Percentiles rank a stretch among this genome's conserved stretches.
These are phyloP conservation scores for Heterodera schachtii DNA, from an alignment of 1,140 invertebrate genomes.

Conservation along the genomic window DNA sequence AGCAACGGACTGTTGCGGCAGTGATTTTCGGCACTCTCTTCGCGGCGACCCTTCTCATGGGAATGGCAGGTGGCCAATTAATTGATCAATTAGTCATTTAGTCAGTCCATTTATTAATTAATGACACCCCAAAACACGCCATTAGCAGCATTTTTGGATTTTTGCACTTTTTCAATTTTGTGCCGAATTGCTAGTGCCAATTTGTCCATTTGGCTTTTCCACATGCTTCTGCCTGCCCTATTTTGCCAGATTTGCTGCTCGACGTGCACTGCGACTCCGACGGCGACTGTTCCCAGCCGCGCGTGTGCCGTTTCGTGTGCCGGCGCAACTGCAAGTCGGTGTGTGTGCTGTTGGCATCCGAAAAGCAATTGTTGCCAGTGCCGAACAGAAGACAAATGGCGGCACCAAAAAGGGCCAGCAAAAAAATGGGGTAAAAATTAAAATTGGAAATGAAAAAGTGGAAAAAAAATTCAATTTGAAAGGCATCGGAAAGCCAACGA, in stretches of 20 bases:
- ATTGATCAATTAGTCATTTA: too few species aligned
- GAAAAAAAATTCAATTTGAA: neutral
- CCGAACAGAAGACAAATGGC: conserved; percentile 6
- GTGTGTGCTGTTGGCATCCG: neutral
- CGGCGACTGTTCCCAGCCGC: conserved; percentile 19
- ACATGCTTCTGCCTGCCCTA: neutral
- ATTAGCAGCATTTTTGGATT: too few species aligned
- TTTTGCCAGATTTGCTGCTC: neutral
- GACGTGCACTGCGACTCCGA: conserved; percentile 25
- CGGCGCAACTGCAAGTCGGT: conserved; percentile 31
- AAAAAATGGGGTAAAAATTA: conserved; percentile 7
- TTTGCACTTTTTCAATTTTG: too few species aligned
- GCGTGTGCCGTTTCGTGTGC: conserved; percentile 29
- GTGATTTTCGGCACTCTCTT: neutral
- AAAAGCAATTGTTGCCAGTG: neutral
- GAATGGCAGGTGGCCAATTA: neutral
- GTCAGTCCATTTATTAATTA: too few species aligned
- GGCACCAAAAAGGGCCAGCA: neutral
- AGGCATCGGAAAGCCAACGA: conserved; percentile 2
- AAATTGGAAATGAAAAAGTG: too few species aligned
- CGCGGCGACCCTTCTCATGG: neutral
- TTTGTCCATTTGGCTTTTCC: too few species aligned
- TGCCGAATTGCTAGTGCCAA: too few species aligned
- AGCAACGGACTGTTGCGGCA: neutral
- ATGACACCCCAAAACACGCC: too few species aligned